Conservation (phyloP, 2,888 invertebrate genomes). For the Andricus curvator region DNA sequence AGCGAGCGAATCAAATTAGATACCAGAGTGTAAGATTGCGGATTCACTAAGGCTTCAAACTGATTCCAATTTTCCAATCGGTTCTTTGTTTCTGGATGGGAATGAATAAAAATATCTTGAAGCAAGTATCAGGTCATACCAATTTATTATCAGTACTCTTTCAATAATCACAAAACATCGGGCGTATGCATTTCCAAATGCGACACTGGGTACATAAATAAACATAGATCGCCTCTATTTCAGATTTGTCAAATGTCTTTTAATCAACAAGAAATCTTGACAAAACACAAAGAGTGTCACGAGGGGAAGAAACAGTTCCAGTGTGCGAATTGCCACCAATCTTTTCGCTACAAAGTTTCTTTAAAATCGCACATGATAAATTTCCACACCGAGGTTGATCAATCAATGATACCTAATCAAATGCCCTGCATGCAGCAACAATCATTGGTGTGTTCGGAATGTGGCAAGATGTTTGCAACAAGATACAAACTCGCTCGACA, state of each 20-base stretch:
- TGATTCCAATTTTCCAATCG: too few relatives aligned
- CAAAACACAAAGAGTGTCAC: slow-evolving; percentile 71
- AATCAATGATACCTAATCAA: slow-evolving; percentile 47
- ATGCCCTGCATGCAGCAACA: slow-evolving; percentile 53
- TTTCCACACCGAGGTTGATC: slow-evolving; percentile 67
- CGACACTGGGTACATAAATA: slow-evolving; percentile 28
- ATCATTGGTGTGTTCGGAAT: slow-evolving; percentile 67
- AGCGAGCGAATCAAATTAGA: too few relatives aligned
- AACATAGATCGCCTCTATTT: slow-evolving; percentile 16
- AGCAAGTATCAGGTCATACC: slow-evolving; percentile 5
- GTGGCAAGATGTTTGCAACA: slow-evolving; percentile 74
- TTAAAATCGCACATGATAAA: slow-evolving; percentile 73
- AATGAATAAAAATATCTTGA: slow-evolving; percentile 6
- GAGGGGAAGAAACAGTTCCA: slow-evolving; percentile 71
- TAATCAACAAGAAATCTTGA: slow-evolving; percentile 72
- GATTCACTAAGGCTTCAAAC: too few relatives aligned
- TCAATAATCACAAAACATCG: slow-evolving; percentile 1
- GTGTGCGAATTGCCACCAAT: slow-evolving; percentile 73
- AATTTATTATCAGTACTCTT: slow-evolving; percentile 39
- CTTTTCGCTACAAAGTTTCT: slow-evolving; percentile 73
- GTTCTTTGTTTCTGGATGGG: too few relatives aligned
- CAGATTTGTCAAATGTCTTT: slow-evolving; percentile 70
- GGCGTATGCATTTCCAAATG: slow-evolving; percentile 22
- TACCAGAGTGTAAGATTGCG: too few relatives aligned
- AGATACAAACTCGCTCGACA: slow-evolving; percentile 73